Base-by-base conservation (phyloP, 2,888 invertebrate species). In the Minunthozetes semirufus region DNA sequence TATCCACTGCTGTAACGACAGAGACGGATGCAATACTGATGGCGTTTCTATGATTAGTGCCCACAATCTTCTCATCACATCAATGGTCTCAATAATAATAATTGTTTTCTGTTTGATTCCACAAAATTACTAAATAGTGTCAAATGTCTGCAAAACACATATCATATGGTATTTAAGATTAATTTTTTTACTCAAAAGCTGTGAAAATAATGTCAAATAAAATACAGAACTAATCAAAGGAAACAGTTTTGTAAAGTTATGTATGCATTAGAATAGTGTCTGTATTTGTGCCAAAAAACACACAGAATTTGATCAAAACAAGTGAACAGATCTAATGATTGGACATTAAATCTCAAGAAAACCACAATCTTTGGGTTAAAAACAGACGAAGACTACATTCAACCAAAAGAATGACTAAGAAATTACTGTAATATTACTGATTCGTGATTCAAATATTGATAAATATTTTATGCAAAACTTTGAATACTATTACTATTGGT, bases 1-100 rank as follows among this genome's bases (percentile, higher is more conserved):
- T 76, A 75, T 79, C 11, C 76, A 75, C 46, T 80, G 80, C 74
- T 80, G 80, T 46, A 75, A 78, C 61, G 77, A 72, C 63, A 33
- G 8, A 33, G 77, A 79, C 73, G 80, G 80, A 22, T 80, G 80
- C 66, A 80, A 80, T 72, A 80, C 78, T 29, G 78, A 77, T 48
- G 72, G 68, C 9, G 71, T 59, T 59, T 19, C 27, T 17, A 17
- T 22, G 6, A 53, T 70, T 11, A 22, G 46, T 17, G 19, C 70
- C 13, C 11, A 70, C 15, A 70, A 70, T 25, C 15, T 17, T 25
- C 25, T 70, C 15, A 70, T 70, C 8, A 70, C 25, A 59, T 29
- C 59, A 29, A 11, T 59, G 27, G 27, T 59, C 22, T 50, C 19
- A 50, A 50, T 19, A 17, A 50, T 19, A 17, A 50, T 17, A 50